These are phyloP conservation scores for Notarius quadriscutis DNA, from an alignment of 2,113 vertebrate species.

Conservation along the genomic window DNA sequence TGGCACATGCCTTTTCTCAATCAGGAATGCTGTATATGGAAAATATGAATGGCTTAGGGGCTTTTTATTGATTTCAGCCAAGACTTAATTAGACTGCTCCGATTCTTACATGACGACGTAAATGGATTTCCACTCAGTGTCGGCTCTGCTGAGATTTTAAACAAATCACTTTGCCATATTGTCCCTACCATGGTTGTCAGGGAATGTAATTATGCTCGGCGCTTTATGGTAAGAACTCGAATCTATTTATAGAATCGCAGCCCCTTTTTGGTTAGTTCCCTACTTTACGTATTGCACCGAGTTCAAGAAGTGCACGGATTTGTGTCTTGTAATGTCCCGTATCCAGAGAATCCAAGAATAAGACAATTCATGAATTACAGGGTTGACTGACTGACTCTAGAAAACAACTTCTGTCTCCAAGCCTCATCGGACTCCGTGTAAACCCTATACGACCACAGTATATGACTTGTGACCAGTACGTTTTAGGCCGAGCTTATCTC, in stretches of 20 bases:
- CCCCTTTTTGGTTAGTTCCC: slow-evolving; percentile 10
- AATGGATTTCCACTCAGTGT: not conserved
- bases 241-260: slow-evolving; percentile 1
- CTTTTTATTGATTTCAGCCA: slow-evolving; percentile 33
- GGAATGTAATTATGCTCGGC: slow-evolving; percentile 26
- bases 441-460: not conserved
- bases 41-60: slow-evolving; percentile 18
- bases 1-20: slow-evolving; percentile 23
- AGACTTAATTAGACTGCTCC: slow-evolving; percentile 11
- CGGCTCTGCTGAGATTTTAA: not conserved
- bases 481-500: not conserved
- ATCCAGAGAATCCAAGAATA: not conserved
- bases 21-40: slow-evolving; percentile 39
- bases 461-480: not conserved
- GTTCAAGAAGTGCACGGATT: not conserved
- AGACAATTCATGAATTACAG: not conserved
- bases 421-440: not conserved
- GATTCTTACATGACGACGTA: not conserved
- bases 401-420: not conserved
- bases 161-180: slow-evolving; percentile 12
- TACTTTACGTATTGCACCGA: not conserved
- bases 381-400: not conserved
- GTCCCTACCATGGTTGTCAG: not conserved
- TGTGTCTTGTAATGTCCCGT: not conserved
- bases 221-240: not conserved